A percentile compares a stretch with the other conserved stretches of the same genome.
phyloP scores from a whole-genome alignment of 2,888 invertebrate genomes.

The Omphaloscelis lunosa region DNA sequence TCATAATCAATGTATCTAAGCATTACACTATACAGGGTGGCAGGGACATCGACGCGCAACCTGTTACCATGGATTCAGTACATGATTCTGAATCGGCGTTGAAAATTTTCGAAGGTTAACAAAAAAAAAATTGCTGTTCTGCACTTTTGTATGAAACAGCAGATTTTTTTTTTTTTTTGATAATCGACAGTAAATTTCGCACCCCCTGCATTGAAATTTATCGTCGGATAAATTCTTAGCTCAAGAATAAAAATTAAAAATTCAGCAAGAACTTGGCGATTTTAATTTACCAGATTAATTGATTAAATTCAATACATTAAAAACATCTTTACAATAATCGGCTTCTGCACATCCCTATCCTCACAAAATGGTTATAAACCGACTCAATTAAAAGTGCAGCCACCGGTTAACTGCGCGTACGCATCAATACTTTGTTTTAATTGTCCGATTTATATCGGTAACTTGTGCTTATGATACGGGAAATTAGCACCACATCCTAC shows the following conservation, averaged over 20 bases:
- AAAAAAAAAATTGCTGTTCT: no score
- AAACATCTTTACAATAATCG: neutral
- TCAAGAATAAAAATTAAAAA: neutral
- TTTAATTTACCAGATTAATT: neutral
- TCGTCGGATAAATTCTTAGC: no score
- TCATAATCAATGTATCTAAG: no score
- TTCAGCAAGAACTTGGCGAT: neutral
- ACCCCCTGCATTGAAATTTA: no score
- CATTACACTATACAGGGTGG: no score
- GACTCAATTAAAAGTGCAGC: conserved; percentile 53
- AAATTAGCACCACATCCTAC: conserved; percentile 52
- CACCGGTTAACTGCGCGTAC: conserved; percentile 49
- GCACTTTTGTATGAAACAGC: no score
- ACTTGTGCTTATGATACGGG: conserved; percentile 60
- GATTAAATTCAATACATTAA: neutral
- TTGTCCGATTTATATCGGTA: conserved; percentile 65
- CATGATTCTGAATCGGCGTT: no score
- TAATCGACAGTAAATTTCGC: no score
- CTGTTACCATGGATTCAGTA: no score
- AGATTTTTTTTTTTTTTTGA: no score
- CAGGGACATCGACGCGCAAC: no score
- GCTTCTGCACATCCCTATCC: conserved; percentile 8
- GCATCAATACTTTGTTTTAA: conserved; percentile 68
- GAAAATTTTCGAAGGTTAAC: no score
- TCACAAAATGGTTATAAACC: conserved; percentile 32